Evolutionary conservation across 1,140 invertebrate genomes (phyloP).

Genomic region (Halesus radiatus): DNA sequence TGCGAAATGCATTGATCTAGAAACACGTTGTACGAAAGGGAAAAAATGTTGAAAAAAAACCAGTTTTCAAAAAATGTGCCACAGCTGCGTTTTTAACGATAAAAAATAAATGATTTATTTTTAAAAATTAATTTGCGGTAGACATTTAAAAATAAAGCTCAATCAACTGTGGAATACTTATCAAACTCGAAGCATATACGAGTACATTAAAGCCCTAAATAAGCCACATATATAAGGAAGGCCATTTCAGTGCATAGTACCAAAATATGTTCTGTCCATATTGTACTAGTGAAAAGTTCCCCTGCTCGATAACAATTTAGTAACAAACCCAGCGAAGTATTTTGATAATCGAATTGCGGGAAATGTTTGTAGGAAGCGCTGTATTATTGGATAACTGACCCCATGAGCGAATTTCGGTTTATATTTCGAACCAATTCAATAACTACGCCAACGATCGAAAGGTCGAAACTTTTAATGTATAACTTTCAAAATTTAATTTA

Average conservation of each 20-base stretch:
- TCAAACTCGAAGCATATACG: not conserved
- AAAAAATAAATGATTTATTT: no score
- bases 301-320: not conserved
- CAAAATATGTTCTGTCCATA: not conserved
- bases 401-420: not conserved
- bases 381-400: not conserved
- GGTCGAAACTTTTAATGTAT: not conserved
- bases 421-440: no score
- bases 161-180: no score
- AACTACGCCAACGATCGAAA: not conserved
- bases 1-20: no score
- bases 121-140: no score
- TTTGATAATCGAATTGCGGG: conserved; percentile 40
- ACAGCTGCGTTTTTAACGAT: no score
- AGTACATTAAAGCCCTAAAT: not conserved
- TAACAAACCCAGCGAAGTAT: conserved; percentile 30
- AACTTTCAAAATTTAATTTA: no score
- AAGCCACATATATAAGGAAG: not conserved
- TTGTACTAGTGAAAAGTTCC: conserved; percentile 44
- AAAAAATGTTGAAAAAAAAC: no score
- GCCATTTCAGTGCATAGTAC: not conserved
- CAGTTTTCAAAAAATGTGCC: no score
- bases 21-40: no score
- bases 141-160: no score
- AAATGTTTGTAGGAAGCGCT: not conserved